A percentile compares a stretch with the other conserved stretches of the same genome.
phyloP scores from a whole-genome alignment of 2,888 invertebrate species.

The Cheilosia variabilis region DNA sequence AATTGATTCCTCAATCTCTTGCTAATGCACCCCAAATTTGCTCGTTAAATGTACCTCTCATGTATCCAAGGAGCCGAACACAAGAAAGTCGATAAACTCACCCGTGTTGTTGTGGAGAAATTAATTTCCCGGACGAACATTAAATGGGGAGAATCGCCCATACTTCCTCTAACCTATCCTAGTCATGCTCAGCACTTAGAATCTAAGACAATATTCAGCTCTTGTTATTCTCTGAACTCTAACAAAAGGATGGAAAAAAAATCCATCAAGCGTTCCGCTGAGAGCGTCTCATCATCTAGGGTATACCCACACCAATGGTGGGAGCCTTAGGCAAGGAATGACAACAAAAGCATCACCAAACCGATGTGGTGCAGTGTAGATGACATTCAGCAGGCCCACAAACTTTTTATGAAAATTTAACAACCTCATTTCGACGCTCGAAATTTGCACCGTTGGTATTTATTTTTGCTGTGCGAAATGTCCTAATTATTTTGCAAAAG shows the following conservation, averaged over 20 bases:
- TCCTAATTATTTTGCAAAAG: conserved; percentile 59
- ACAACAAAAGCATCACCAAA: conserved; percentile 28
- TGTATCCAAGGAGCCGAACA: neutral
- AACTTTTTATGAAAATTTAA: conserved; percentile 72
- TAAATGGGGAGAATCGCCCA: conserved; percentile 35
- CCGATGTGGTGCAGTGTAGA: conserved; percentile 17
- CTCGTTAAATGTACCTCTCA: conserved; percentile 3
- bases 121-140: conserved; percentile 52
- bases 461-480: conserved; percentile 18
- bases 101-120: conserved; percentile 26
- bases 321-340: neutral
- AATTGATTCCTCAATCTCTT: conserved; percentile 29
- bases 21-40: conserved; percentile 18
- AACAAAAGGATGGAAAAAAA: conserved; percentile 10
- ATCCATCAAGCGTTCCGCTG: conserved; percentile 17
- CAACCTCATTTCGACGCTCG: conserved; percentile 66
- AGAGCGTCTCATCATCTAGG: conserved; percentile 38
- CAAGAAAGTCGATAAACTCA: conserved; percentile 3
- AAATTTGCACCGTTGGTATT: conserved; percentile 49
- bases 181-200: conserved; percentile 32
- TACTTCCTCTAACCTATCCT: neutral
- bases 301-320: conserved; percentile 1
- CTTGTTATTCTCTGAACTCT: conserved; percentile 20
- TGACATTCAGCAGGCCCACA: conserved; percentile 53
- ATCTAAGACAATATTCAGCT: conserved; percentile 62